Percentiles rank a stretch among this genome's conserved stretches.
Conservation (phyloP, 2,797 vertebrate species). For the Decapterus maruadsi region DNA sequence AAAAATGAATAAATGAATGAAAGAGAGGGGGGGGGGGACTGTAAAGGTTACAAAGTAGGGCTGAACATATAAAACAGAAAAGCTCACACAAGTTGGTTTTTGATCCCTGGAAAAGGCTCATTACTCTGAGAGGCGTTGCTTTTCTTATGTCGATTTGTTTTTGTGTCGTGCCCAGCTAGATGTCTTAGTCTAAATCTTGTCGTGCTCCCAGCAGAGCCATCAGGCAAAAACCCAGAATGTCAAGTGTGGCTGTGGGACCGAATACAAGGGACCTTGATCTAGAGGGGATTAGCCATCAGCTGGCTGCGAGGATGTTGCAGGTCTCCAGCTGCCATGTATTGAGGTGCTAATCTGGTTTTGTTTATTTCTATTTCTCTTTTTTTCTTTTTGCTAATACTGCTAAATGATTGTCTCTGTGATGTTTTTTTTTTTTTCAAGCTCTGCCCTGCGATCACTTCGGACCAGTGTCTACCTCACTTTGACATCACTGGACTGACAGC, state of each 20-base stretch:
- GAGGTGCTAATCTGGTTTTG: conserved; percentile 53
- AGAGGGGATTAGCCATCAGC: conserved; percentile 59
- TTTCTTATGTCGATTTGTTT: conserved; percentile 29
- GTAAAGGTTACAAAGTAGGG: conserved; percentile 38
- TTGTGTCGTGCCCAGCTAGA: conserved; percentile 12
- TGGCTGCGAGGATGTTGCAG: conserved; percentile 36
- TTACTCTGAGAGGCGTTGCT: conserved; percentile 4
- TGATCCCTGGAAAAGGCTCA: conserved; percentile 14
- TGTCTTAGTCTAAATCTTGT: conserved; percentile 34
- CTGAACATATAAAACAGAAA: conserved; percentile 14
- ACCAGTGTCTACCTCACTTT: conserved; percentile 38
- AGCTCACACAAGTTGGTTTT: conserved; percentile 16
- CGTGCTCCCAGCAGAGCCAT: conserved; percentile 7
- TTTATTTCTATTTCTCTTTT: conserved; percentile 5
- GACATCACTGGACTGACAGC: conserved; percentile 51
- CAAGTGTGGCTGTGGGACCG: conserved; percentile 39
- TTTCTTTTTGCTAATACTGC: not conserved
- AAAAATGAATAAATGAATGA: not conserved
- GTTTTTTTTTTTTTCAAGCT: conserved; percentile 25
- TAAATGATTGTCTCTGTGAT: conserved; percentile 51
- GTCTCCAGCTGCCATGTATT: conserved; percentile 36
- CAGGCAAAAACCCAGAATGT: conserved; percentile 44
- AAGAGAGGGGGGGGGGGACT: not conserved
- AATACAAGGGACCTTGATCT: conserved; percentile 55
- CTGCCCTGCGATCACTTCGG: conserved; percentile 49